Percentiles rank a stretch among this genome's conserved stretches.
Conservation (phyloP, 2,797 vertebrate genomes). For the Tangara arthus region DNA sequence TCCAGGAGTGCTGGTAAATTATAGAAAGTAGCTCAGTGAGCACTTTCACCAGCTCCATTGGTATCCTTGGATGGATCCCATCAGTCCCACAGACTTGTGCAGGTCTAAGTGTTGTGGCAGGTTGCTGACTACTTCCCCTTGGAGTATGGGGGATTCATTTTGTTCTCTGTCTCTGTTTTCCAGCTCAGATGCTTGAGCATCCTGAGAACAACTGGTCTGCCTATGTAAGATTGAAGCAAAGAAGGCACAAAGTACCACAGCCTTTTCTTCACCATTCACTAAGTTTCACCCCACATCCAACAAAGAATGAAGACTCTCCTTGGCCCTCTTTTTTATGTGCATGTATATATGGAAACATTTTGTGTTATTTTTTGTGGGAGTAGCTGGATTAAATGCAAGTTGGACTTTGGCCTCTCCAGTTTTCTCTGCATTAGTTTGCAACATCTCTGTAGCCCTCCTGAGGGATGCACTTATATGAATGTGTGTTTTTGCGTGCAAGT, state of each 20-base stretch:
- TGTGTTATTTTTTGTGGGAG: background rate
- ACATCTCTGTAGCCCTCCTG: background rate
- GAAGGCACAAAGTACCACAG: background rate
- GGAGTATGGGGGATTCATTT: background rate
- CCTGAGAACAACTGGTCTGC: background rate
- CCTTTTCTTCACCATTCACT: background rate
- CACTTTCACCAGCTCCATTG: background rate
- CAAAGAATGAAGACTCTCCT: background rate
- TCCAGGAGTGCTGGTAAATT: background rate
- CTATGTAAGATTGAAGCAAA: background rate
- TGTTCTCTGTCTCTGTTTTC: background rate
- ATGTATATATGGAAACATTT: background rate
- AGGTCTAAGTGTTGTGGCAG: background rate
- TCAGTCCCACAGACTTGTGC: fast-evolving
- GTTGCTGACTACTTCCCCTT: background rate
- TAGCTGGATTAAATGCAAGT: background rate
- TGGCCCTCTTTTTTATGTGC: background rate
- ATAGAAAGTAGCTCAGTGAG: background rate
- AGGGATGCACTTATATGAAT: background rate
- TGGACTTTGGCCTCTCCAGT: background rate
- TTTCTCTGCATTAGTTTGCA: background rate
- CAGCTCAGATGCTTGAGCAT: background rate
- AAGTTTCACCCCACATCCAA: background rate
- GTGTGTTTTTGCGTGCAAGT: background rate
- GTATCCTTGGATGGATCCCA: no score